Evolutionary conservation across 2,888 invertebrate species (phyloP).

Genomic region (Suillia variegata): DNA sequence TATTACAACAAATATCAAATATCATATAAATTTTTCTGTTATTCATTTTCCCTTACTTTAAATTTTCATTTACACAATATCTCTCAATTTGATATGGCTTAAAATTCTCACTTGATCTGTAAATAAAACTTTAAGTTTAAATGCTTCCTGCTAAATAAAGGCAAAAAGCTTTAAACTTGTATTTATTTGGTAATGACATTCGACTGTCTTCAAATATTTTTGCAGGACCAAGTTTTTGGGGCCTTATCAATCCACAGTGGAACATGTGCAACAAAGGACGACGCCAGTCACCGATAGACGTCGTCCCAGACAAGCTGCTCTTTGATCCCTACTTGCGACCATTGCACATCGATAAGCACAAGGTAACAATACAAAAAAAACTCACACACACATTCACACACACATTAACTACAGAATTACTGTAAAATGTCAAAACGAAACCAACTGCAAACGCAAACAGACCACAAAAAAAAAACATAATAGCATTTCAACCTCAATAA

Average conservation of each 20-base stretch:
- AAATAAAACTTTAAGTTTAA: no score
- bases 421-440: background rate
- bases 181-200: no score
- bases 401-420: background rate
- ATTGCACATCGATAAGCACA: constrained; percentile 90
- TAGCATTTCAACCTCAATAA: background rate
- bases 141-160: no score
- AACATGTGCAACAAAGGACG: constrained; percentile 95
- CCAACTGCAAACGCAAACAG: background rate
- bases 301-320: constrained; percentile 91
- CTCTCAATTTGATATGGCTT: no score
- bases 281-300: constrained; percentile 95
- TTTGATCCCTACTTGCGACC: constrained; percentile 94
- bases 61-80: no score
- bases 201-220: no score
- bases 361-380: constrained; percentile 66
- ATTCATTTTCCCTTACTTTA: no score
- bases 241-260: constrained; percentile 97
- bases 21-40: no score
- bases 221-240: constrained; percentile 97
- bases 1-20: no score
- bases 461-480: background rate
- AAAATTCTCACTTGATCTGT: no score
- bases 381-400: background rate
- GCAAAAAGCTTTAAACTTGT: no score